These are phyloP conservation scores for Lasioglossum baleicum DNA, from an alignment of 1,140 invertebrate species.

Conservation along the genomic window DNA sequence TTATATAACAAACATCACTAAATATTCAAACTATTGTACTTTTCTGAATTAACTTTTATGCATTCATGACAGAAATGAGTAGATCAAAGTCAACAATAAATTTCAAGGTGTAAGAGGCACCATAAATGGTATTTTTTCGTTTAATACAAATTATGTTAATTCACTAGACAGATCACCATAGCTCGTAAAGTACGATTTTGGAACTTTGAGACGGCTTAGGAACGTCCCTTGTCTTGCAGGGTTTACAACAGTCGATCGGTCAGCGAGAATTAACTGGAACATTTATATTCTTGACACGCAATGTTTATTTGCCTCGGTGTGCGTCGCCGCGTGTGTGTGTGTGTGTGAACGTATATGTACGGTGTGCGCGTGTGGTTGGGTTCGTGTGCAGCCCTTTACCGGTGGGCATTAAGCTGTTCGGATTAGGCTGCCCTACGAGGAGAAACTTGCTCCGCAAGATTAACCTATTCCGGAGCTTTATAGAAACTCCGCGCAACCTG, in stretches of 20 bases:
- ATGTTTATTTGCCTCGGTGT: constrained; percentile 45
- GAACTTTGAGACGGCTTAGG: constrained; percentile 13
- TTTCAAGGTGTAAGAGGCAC: no score
- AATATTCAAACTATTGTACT: no score
- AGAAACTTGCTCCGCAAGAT: constrained; percentile 71
- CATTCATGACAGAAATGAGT: no score
- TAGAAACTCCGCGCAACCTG: constrained; percentile 68
- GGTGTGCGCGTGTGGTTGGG: background rate
- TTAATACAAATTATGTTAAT: no score
- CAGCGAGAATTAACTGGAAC: constrained; percentile 12
- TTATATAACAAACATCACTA: no score
- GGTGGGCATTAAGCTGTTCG: constrained; percentile 68
- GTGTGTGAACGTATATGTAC: constrained; percentile 8
- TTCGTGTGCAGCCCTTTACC: constrained; percentile 15
- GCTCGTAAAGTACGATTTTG: background rate
- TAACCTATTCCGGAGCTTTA: constrained; percentile 73
- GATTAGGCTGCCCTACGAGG: constrained; percentile 65
- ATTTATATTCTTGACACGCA: constrained; percentile 61
- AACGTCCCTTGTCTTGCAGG: background rate
- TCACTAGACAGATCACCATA: no score
- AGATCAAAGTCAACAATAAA: no score
- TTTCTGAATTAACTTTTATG: no score
- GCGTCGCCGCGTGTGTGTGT: constrained; percentile 4
- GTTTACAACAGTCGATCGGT: constrained; percentile 30
- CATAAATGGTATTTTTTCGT: no score